These are phyloP conservation scores for Neogale vison DNA, from an alignment of 2,113 vertebrate genomes.

Conservation along the genomic window DNA sequence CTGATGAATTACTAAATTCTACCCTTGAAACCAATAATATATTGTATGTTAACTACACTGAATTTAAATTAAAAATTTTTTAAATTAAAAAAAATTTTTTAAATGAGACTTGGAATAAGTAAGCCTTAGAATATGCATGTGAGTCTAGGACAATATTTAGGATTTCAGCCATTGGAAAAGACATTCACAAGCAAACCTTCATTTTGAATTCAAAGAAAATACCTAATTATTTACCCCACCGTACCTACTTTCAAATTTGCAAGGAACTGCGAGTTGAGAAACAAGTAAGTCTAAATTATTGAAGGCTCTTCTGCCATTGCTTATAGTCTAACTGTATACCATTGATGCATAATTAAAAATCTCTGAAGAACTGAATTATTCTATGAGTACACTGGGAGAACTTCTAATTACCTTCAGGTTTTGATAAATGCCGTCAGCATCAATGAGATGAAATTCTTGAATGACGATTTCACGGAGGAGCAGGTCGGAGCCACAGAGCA, in stretches of 20 bases:
- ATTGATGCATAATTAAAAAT: not conserved
- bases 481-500: constrained; percentile 85
- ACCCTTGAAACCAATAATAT: not conserved
- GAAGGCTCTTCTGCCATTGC: not conserved
- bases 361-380: not conserved
- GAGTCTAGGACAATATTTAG: not conserved
- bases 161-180: not conserved
- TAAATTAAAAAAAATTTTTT: not conserved
- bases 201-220: constrained; percentile 27
- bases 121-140: not conserved
- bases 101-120: not conserved
- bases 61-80: not conserved
- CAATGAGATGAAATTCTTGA: constrained; percentile 83
- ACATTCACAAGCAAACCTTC: not conserved
- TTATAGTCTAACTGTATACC: not conserved
- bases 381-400: not conserved
- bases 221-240: not conserved
- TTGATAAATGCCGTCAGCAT: constrained; percentile 77
- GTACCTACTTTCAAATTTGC: not conserved
- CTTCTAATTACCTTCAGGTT: constrained; percentile 80
- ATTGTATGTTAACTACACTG: not conserved
- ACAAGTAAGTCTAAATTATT: constrained; percentile 27
- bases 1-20: not conserved
- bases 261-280: not conserved
- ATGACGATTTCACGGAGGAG: constrained; percentile 86